Evolutionary conservation across 2,888 invertebrate species (phyloP).

Genomic region (Lithophane socia): DNA sequence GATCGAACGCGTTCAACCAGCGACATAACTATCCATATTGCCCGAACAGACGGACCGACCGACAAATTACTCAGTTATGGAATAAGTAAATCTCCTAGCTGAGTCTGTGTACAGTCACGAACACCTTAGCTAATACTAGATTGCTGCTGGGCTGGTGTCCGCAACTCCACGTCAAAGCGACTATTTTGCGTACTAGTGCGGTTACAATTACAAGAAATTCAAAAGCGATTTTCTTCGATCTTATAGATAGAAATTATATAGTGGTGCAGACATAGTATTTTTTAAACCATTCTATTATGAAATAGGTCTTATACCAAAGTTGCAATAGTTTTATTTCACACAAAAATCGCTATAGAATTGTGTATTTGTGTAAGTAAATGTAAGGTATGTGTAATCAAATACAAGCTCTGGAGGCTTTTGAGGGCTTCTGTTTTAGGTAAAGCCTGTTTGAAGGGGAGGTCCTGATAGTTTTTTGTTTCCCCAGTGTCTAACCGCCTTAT

Average conservation of each 20-base stretch:
- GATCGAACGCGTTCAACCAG: slow-evolving; percentile 52
- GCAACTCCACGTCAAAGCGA: background rate
- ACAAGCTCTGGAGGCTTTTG: background rate
- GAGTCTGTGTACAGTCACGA: background rate
- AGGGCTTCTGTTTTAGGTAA: background rate
- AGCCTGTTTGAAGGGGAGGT: background rate
- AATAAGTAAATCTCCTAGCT: background rate
- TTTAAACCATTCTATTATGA: background rate
- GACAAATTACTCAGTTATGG: slow-evolving; percentile 43
- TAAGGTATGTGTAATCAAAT: too few relatives aligned
- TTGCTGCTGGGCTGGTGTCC: background rate
- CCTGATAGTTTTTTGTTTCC: background rate
- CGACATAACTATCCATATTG: slow-evolving; percentile 40
- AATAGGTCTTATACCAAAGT: background rate
- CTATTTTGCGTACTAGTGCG: background rate
- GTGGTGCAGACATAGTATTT: background rate
- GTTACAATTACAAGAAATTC: background rate
- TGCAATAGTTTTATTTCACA: background rate
- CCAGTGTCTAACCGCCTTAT: too few relatives aligned
- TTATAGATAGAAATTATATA: background rate
- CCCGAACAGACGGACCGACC: slow-evolving; percentile 14
- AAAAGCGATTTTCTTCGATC: background rate
- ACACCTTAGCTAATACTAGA: background rate
- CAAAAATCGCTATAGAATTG: background rate
- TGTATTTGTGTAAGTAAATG: too few relatives aligned